Conservation (phyloP, 2,888 invertebrate species). For the Cosmia trapezina region DNA sequence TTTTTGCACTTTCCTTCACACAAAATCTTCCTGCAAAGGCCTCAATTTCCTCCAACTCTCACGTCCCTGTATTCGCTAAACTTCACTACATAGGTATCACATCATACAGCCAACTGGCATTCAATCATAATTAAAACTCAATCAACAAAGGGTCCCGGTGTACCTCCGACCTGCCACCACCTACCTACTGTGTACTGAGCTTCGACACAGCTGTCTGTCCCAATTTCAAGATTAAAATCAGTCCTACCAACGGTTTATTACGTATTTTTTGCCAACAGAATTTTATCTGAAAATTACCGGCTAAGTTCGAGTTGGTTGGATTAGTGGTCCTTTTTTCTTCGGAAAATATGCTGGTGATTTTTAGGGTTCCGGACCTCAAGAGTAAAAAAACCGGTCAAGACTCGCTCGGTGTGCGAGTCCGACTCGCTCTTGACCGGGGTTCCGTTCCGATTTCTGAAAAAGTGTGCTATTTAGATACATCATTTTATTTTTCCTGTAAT, state of each 20-base stretch:
- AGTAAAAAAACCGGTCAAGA: no score
- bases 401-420: no score
- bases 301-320: not conserved
- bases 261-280: no score
- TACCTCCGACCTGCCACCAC: not conserved
- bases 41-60: not conserved
- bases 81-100: not conserved
- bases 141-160: constrained; percentile 19
- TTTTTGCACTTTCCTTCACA: no score
- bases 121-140: constrained; percentile 41
- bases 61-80: not conserved
- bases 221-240: constrained; percentile 53
- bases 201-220: constrained; percentile 34
- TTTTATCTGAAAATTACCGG: no score
- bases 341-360: not conserved
- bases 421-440: no score
- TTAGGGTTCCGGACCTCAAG: no score
- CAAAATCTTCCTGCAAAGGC: not conserved
- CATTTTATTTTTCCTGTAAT: no score
- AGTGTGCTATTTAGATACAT: no score
- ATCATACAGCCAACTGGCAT: not conserved
- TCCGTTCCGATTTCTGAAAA: no score
- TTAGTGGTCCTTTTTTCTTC: constrained; percentile 3
- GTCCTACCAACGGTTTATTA: constrained; percentile 7
- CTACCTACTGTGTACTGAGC: constrained; percentile 3